Base-by-base conservation (phyloP, 2,113 vertebrate species). In the Stegostoma tigrinum region DNA sequence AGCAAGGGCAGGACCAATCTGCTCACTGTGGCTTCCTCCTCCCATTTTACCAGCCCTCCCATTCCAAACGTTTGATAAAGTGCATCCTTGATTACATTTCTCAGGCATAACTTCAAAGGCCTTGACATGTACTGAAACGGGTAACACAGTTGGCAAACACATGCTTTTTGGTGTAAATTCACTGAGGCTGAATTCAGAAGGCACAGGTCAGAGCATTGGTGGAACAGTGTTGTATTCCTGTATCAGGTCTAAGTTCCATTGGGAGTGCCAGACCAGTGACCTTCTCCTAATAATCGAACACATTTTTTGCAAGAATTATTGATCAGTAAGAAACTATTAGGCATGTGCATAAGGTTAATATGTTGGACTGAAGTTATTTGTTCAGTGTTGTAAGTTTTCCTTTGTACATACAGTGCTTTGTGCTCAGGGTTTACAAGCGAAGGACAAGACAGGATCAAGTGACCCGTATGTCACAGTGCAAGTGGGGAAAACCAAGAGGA, bases 391-490 rank as follows among this genome's bases (percentile, higher is more conserved):
- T n/a, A 94, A 68, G 19, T 66, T 94, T 68, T 52, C 83, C n/a
- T 95, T 75, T 91, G n/a, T 96, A 91, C 86, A 64, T 96, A 45
- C 97, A 99, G 99, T 99, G 96, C 98, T 99, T 96, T 99, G 98
- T 96, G 99, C 99, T 96, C 99, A 99, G 97, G 99, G 99, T 42
- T 97, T 99, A 96, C 99, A 99, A 96, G 99, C 99, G 95, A 99
- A 99, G 97, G 99, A 99, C 97, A 99, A 99, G 97, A 99, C 99
- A 0, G 99, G 99, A 75, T 99, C 99, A 48, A 99, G 99, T 94
- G 99, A 99, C 96, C 99, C 99, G 0, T 99, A 99, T 19, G 99
- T 99, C 96, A 99, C 99, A 0, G 99, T 99, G 95, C 99, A 99
- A 97, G 98, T 99, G 96, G 99, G 99, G 78, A 99, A 99, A 97